Conservation (phyloP, 1,140 invertebrate species). For the Leptinotarsa undecemlineata region DNA sequence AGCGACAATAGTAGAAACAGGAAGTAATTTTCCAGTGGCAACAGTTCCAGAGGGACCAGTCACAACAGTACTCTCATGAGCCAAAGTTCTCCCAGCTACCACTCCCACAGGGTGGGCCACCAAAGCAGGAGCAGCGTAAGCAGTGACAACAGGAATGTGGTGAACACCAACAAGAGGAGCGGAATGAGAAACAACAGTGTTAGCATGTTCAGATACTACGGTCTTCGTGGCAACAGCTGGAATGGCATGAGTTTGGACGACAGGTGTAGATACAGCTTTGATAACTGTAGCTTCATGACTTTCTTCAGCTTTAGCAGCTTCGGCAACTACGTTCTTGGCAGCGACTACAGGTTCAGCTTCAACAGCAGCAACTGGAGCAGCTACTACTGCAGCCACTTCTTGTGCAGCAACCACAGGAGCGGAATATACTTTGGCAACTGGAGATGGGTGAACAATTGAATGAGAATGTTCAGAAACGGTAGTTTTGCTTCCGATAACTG, state of each 20-base stretch:
- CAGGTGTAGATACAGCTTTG: not conserved
- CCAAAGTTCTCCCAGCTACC: not conserved
- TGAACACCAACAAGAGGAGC: conserved; percentile 25
- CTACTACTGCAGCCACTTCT: conserved; percentile 1
- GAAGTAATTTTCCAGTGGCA: not conserved
- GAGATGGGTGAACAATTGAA: not conserved
- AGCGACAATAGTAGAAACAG: conserved; percentile 13
- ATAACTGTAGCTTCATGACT: not conserved
- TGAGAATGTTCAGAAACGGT: not conserved
- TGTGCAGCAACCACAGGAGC: conserved; percentile 32
- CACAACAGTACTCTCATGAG: conserved; percentile 5
- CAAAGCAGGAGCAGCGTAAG: conserved; percentile 28
- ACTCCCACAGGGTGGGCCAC: conserved; percentile 9
- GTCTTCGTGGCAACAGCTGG: conserved; percentile 6
- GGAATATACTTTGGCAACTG: not conserved
- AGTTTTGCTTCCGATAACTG: conserved; percentile 20
- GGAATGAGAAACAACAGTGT: conserved; percentile 26
- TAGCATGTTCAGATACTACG: conserved; percentile 22
- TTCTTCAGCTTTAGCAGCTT: not conserved
- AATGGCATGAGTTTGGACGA: not conserved
- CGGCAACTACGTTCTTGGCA: not conserved
- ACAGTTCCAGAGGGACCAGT: conserved; percentile 28
- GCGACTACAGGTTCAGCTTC: conserved; percentile 14
- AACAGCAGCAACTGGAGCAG: not conserved
- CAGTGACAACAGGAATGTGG: conserved; percentile 16